Conservation (phyloP, 2,888 invertebrate genomes). For the Tiliacea citrago region DNA sequence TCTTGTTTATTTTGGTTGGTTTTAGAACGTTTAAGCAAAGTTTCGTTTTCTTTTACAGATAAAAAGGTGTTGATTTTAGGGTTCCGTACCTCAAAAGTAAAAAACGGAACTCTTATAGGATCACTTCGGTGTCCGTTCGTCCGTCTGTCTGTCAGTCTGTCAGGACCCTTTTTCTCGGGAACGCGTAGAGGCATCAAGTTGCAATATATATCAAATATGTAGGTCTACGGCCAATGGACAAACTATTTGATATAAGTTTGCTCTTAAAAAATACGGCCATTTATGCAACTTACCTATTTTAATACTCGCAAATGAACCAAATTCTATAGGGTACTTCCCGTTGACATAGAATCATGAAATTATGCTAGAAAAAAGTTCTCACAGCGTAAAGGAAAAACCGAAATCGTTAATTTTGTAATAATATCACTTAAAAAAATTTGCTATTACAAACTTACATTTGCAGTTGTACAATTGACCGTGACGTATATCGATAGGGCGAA, state of each 20-base stretch:
- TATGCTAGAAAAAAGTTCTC: neutral
- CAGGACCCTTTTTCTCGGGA: no score
- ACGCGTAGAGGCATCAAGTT: neutral
- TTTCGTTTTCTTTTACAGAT: neutral
- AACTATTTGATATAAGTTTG: no score
- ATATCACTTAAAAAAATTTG: no score
- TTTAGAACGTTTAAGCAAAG: neutral
- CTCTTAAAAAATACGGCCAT: no score
- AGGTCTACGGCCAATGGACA: no score
- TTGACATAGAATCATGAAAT: neutral
- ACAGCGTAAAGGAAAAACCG: no score
- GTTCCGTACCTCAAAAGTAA: neutral
- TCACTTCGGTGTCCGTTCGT: no score
- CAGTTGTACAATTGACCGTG: neutral
- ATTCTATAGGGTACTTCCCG: no score
- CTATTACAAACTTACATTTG: neutral
- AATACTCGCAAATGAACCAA: neutral
- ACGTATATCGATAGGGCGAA: neutral
- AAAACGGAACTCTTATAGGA: neutral
- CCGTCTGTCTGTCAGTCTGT: no score
- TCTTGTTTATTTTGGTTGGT: neutral
- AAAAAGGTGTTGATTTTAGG: neutral
- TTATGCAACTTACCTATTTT: neutral
- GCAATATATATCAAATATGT: no score
- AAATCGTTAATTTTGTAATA: no score